Percentiles rank a stretch among this genome's conserved stretches.
Conservation (phyloP, 2,888 invertebrate species). For the Acleris sparsana region DNA sequence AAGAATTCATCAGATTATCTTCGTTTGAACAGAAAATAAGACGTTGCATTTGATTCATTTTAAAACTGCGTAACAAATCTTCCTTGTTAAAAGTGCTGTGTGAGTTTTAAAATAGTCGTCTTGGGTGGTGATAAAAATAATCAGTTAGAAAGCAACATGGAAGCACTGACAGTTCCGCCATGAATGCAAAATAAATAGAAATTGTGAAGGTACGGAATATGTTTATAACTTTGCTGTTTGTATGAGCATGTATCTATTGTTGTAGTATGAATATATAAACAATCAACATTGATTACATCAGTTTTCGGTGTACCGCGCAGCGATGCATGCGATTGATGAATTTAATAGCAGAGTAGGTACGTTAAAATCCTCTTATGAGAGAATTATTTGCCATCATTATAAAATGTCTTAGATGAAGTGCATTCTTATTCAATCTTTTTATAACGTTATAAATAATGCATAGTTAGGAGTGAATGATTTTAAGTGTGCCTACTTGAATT, state of each 20-base stretch:
- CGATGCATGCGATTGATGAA: slow-evolving; percentile 22
- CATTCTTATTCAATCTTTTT: slow-evolving; percentile 26
- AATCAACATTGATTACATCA: slow-evolving; percentile 38
- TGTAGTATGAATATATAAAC: slow-evolving; percentile 38
- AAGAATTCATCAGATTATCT: slow-evolving; percentile 17
- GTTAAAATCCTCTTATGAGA: slow-evolving; percentile 26
- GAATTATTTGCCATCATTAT: slow-evolving; percentile 22
- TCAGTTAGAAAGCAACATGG: slow-evolving; percentile 83
- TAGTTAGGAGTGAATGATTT: slow-evolving; percentile 10
- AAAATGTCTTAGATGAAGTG: slow-evolving; percentile 2
- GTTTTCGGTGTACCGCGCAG: slow-evolving; percentile 22
- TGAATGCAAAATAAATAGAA: slow-evolving; percentile 85
- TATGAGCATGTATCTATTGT: slow-evolving; percentile 47
- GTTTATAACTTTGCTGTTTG: slow-evolving; percentile 46
- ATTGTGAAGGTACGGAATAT: slow-evolving; percentile 67
- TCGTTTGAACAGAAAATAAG: slow-evolving; percentile 16
- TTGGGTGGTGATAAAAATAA: slow-evolving; percentile 37
- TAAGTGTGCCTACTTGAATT: slow-evolving; percentile 9
- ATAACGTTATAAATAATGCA: slow-evolving; percentile 25
- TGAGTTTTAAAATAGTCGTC: slow-evolving; percentile 36
- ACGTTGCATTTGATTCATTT: neutral
- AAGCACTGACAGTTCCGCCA: slow-evolving; percentile 85
- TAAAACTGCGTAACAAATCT: slow-evolving; percentile 5
- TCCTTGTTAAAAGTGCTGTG: slow-evolving; percentile 40
- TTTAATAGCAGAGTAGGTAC: slow-evolving; percentile 27